phyloP scores from a whole-genome alignment of 2,888 invertebrate species.

The Chloroclystis v-ata region DNA sequence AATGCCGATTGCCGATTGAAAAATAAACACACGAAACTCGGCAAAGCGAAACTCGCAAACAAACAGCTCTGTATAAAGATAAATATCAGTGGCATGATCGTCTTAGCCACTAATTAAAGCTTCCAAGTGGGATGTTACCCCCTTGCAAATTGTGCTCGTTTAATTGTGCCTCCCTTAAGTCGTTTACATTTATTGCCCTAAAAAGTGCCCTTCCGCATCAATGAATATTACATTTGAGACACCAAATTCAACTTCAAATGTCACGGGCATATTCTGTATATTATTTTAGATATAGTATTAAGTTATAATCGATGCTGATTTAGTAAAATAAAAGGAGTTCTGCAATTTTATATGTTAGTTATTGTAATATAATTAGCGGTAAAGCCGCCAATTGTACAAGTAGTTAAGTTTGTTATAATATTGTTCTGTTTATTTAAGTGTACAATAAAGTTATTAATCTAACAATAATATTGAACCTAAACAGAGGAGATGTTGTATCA shows the following conservation, averaged over 20 bases:
- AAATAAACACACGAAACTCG: not conserved
- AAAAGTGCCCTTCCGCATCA: constrained; percentile 39
- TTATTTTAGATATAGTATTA: no score
- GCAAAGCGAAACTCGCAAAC: constrained; percentile 5
- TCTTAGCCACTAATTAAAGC: constrained; percentile 57
- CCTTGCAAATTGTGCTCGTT: constrained; percentile 49
- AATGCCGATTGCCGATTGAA: not conserved
- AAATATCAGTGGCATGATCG: constrained; percentile 44
- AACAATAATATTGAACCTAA: no score
- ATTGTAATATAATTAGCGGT: no score
- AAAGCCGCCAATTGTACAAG: no score
- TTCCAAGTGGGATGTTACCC: constrained; percentile 45
- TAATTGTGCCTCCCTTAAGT: constrained; percentile 47
- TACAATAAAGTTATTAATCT: no score
- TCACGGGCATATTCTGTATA: no score
- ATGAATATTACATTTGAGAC: constrained; percentile 38
- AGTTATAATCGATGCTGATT: no score
- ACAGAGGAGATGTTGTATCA: no score
- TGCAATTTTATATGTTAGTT: no score
- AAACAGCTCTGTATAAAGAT: constrained; percentile 29
- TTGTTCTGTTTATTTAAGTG: no score
- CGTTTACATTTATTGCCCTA: constrained; percentile 61
- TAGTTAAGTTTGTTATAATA: no score
- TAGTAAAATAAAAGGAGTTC: no score
- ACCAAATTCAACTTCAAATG: constrained; percentile 29